Evolutionary conservation across 2,888 invertebrate genomes (phyloP).

Genomic region (Agrenia bidenticulata): DNA sequence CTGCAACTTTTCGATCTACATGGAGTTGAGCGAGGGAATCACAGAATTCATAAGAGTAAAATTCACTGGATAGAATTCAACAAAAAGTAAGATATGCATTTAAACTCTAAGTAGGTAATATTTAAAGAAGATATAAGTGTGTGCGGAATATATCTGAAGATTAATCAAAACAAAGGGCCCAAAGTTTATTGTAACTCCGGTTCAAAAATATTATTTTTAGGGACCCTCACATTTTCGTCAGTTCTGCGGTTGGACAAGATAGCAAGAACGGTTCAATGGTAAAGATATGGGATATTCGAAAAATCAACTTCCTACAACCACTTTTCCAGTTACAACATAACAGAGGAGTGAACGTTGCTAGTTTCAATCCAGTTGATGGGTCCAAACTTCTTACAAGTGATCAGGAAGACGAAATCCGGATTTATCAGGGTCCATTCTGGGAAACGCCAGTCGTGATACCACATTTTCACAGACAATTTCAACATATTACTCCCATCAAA

Average conservation of each 20-base stretch:
- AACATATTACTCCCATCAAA: slow-evolving; percentile 43
- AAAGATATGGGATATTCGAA: slow-evolving; percentile 49
- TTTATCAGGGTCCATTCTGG: slow-evolving; percentile 47
- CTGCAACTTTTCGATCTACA: slow-evolving; percentile 31
- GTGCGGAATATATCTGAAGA: background rate
- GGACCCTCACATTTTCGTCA: slow-evolving; percentile 42
- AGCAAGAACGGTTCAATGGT: slow-evolving; percentile 12
- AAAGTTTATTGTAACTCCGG: background rate
- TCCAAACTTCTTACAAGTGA: slow-evolving; percentile 49
- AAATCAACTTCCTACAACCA: slow-evolving; percentile 23
- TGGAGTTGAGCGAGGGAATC: slow-evolving; percentile 22
- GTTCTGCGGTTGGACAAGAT: slow-evolving; percentile 31
- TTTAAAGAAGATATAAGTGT: too few species aligned
- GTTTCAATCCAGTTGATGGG: slow-evolving; percentile 40
- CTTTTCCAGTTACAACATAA: slow-evolving; percentile 23
- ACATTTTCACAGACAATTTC: slow-evolving; percentile 51
- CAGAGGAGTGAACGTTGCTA: slow-evolving; percentile 43
- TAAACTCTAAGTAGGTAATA: too few species aligned
- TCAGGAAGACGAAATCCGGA: slow-evolving; percentile 46
- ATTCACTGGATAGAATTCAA: slow-evolving; percentile 50
- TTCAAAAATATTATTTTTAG: slow-evolving; percentile 25
- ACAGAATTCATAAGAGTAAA: slow-evolving; percentile 42
- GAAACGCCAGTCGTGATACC: slow-evolving; percentile 25
- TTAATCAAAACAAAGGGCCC: background rate
- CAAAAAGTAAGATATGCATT: slow-evolving; percentile 38